phyloP scores from a whole-genome alignment of 2,797 vertebrate genomes.

The Nasua narica region DNA sequence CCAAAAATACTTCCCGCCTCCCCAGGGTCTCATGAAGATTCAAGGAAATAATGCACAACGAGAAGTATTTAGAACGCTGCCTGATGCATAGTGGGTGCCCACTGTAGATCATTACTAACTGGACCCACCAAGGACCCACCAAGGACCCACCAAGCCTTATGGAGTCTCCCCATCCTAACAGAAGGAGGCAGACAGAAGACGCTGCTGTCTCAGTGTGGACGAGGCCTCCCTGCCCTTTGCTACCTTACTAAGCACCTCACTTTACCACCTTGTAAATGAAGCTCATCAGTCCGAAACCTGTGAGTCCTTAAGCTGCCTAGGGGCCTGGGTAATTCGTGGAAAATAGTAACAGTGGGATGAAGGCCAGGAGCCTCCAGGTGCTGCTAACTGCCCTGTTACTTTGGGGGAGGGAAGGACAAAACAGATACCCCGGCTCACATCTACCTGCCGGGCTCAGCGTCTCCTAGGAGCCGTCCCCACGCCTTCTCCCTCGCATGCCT shows the following conservation, averaged over 20 bases:
- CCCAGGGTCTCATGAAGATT: neutral
- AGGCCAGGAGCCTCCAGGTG: neutral
- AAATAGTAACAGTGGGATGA: neutral
- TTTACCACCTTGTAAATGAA: neutral
- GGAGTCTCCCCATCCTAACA: neutral
- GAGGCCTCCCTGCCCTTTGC: neutral
- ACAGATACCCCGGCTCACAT: neutral
- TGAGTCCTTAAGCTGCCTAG: neutral
- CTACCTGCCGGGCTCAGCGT: neutral
- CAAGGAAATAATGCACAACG: neutral
- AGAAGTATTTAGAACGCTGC: neutral
- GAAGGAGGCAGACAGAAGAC: neutral
- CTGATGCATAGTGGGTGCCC: neutral
- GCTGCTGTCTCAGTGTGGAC: accelerated
- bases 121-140: too few species aligned
- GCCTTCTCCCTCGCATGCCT: too few species aligned
- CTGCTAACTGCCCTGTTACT: neutral
- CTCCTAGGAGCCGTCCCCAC: neutral
- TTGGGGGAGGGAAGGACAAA: neutral
- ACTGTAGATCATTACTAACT: accelerated
- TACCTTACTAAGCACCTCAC: neutral
- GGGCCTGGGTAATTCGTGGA: neutral
- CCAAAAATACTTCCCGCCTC: neutral
- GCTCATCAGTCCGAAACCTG: neutral
- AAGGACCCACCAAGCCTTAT: neutral